Evolutionary conservation across 2,113 vertebrate genomes (phyloP).

Genomic region (Myxocyprinus asiaticus): DNA sequence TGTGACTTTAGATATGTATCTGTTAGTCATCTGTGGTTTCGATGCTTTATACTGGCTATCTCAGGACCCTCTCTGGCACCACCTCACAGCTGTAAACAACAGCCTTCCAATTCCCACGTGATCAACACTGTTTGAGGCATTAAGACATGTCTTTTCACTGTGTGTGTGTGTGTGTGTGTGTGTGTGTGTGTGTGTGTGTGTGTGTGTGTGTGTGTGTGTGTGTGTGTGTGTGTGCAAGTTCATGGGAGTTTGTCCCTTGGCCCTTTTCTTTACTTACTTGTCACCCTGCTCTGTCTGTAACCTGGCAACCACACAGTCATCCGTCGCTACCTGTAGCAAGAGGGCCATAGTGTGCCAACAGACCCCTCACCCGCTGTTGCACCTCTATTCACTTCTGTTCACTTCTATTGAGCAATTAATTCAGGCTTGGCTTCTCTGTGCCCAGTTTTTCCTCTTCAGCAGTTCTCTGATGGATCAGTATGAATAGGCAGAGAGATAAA

Average conservation of each 20-base stretch:
- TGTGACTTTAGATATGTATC: constrained; percentile 2
- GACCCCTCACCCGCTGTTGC: constrained; percentile 3
- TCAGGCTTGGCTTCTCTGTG: constrained; percentile 10
- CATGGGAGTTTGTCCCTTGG: background rate
- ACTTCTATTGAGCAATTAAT: constrained; percentile 33
- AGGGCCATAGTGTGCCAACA: constrained; percentile 29
- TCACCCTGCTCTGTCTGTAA: constrained; percentile 22
- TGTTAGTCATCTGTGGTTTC: background rate
- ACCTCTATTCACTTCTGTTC: constrained; percentile 19
- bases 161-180: background rate
- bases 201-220: too few relatives aligned
- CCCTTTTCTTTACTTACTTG: constrained; percentile 44
- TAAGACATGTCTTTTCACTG: constrained; percentile 2
- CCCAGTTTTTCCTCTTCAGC: constrained; percentile 9
- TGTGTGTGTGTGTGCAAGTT: too few relatives aligned
- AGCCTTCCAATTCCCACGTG: constrained; percentile 11
- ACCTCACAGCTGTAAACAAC: background rate
- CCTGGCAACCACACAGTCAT: constrained; percentile 41
- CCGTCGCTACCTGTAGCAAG: constrained; percentile 24
- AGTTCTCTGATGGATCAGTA: background rate
- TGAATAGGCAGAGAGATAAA: background rate
- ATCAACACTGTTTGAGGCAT: constrained; percentile 36
- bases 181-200: too few relatives aligned
- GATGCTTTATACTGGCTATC: background rate
- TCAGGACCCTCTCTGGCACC: background rate